A percentile compares a stretch with the other conserved stretches of the same genome.
Conservation (phyloP, 2,113 vertebrate species). For the Corythaixoides concolor region DNA sequence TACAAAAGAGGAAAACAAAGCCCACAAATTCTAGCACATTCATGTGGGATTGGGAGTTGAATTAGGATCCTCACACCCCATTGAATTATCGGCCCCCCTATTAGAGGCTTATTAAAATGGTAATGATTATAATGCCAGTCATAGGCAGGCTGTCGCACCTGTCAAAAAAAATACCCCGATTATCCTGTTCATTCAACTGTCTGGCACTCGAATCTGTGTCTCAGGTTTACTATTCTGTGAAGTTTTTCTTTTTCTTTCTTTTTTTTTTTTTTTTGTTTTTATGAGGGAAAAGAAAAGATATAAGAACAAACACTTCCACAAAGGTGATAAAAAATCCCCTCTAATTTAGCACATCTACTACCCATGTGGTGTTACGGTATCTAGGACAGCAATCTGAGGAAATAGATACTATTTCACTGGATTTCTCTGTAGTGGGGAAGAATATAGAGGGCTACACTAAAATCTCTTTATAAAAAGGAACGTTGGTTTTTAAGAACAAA, state of each 20-base stretch:
- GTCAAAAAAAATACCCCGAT: slow-evolving; percentile 83
- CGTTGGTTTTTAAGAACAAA: slow-evolving; percentile 27
- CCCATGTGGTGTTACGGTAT: slow-evolving; percentile 42
- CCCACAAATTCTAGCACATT: slow-evolving; percentile 86
- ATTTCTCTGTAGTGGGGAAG: slow-evolving; percentile 3
- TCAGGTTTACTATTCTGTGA: slow-evolving; percentile 81
- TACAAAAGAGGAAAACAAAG: slow-evolving; percentile 86
- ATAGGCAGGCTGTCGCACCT: slow-evolving; percentile 82
- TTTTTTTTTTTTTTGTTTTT: not conserved
- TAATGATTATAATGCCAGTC: slow-evolving; percentile 84
- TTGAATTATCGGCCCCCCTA: slow-evolving; percentile 84
- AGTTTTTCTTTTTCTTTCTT: slow-evolving; percentile 46
- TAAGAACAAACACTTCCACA: slow-evolving; percentile 65
- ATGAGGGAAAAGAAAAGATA: slow-evolving; percentile 66
- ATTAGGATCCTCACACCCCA: slow-evolving; percentile 84
- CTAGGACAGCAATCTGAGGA: slow-evolving; percentile 10
- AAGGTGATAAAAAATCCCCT: slow-evolving; percentile 41
- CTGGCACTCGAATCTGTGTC: slow-evolving; percentile 75
- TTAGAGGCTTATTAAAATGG: slow-evolving; percentile 87
- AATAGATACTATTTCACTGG: slow-evolving; percentile 29
- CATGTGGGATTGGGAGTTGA: slow-evolving; percentile 84
- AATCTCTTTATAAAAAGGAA: slow-evolving; percentile 26
- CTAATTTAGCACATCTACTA: slow-evolving; percentile 30
- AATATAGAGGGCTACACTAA: slow-evolving; percentile 33
- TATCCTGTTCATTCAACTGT: slow-evolving; percentile 83